Percentiles rank a stretch among this genome's conserved stretches.
Evolutionary conservation across 2,797 vertebrate species (phyloP).

Genomic region (Poecile montanus): DNA sequence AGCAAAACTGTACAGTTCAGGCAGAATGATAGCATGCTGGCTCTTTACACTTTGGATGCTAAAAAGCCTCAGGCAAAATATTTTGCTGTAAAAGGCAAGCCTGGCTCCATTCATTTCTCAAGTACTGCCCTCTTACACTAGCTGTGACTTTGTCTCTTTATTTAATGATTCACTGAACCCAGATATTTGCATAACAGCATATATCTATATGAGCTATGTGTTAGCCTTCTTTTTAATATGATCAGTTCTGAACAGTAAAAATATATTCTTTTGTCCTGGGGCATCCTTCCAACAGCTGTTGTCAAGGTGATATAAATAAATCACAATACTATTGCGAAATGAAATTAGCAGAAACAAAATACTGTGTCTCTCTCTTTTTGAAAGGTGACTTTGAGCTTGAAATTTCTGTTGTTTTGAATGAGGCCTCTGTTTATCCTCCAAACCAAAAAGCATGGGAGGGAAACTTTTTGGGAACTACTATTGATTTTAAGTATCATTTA

Average conservation of each 20-base stretch:
- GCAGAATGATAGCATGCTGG: conserved; percentile 12
- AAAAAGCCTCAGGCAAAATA: conserved; percentile 44
- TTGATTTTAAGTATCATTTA: conserved; percentile 76
- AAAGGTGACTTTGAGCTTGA: conserved; percentile 76
- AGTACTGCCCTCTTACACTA: conserved; percentile 6
- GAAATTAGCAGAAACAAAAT: conserved; percentile 37
- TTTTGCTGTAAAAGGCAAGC: conserved; percentile 48
- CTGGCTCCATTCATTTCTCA: conserved; percentile 10
- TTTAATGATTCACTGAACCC: conserved; percentile 14
- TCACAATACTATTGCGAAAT: conserved; percentile 8
- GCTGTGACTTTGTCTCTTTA: conserved; percentile 38
- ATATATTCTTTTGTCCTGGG: not conserved
- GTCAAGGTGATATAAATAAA: conserved; percentile 1
- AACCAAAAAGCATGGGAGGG: conserved; percentile 59
- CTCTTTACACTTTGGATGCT: not conserved
- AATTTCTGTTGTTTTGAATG: conserved; percentile 59
- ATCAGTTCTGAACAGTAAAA: not conserved
- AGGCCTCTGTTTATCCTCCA: conserved; percentile 45
- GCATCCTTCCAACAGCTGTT: not conserved
- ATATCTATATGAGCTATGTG: not conserved
- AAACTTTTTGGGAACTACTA: conserved; percentile 70
- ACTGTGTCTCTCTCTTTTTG: not conserved
- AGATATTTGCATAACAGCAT: conserved; percentile 16
- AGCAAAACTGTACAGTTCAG: conserved; percentile 42
- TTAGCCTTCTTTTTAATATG: not conserved